Evolutionary conservation across 2,888 invertebrate genomes (phyloP).

Genomic region (Mimumesa dahlbomi): DNA sequence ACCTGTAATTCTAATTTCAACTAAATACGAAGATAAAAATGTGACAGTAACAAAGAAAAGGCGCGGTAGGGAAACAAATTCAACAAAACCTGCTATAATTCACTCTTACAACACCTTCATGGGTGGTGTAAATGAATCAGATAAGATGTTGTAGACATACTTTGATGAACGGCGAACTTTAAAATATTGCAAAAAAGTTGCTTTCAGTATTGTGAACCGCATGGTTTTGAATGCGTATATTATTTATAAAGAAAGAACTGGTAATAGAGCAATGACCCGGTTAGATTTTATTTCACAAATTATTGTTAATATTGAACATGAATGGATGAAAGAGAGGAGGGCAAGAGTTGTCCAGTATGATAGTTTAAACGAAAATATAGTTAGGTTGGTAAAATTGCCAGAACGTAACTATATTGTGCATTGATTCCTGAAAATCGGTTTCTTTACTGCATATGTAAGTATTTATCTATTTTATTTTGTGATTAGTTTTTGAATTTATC

Average conservation of each 20-base stretch:
- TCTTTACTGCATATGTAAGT: no score
- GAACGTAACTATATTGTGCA: no score
- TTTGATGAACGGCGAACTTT: constrained; percentile 59
- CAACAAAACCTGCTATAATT: constrained; percentile 25
- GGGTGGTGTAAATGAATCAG: constrained; percentile 62
- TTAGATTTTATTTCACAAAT: constrained; percentile 13
- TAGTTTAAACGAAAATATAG: no score
- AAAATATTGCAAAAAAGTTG: constrained; percentile 64
- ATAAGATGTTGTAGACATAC: constrained; percentile 59
- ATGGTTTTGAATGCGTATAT: no score
- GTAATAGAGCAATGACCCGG: constrained; percentile 13
- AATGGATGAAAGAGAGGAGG: constrained; percentile 7
- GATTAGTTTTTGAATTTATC: no score
- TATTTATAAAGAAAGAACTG: no score
- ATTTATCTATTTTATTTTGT: no score
- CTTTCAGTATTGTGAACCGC: constrained; percentile 58
- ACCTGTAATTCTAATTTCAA: constrained; percentile 56
- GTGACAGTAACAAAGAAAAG: constrained; percentile 25
- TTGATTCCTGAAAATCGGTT: no score
- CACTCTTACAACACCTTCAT: constrained; percentile 55
- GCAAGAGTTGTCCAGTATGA: neutral
- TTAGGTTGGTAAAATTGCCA: neutral
- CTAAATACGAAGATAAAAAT: constrained; percentile 23
- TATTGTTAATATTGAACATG: constrained; percentile 10
- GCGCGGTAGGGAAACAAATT: no score